Percentiles rank a stretch among this genome's conserved stretches.
These are phyloP conservation scores for Dicaeum eximium DNA, from an alignment of 2,113 vertebrate species.

Conservation along the genomic window DNA sequence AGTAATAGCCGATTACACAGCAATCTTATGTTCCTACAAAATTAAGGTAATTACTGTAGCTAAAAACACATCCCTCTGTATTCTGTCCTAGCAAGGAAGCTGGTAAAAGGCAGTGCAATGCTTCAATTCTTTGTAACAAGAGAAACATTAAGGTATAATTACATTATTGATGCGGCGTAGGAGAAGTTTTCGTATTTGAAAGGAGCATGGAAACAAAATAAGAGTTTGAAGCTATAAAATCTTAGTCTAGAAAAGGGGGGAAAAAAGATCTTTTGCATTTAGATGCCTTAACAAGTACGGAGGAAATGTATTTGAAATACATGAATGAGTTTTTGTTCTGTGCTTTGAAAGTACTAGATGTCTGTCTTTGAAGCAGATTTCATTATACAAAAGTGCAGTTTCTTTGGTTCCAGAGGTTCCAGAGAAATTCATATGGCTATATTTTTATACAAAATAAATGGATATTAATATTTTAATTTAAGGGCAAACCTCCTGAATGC, in stretches of 20 bases:
- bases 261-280: not conserved
- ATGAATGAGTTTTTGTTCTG: not conserved
- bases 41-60: slow-evolving; percentile 68
- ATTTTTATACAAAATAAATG: not conserved
- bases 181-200: slow-evolving; percentile 8
- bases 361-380: not conserved
- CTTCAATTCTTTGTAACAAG: slow-evolving; percentile 45
- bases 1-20: slow-evolving; percentile 63
- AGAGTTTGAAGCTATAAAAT: not conserved
- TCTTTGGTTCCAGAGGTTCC: not conserved
- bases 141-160: slow-evolving; percentile 49
- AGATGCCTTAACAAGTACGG: not conserved
- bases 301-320: not conserved
- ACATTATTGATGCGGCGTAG: not conserved
- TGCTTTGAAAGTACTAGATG: not conserved
- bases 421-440: not conserved
- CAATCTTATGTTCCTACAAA: slow-evolving; percentile 62
- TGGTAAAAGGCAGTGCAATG: slow-evolving; percentile 17
- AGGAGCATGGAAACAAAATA: slow-evolving; percentile 13
- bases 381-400: not conserved
- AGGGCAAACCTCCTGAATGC: not conserved
- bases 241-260: not conserved
- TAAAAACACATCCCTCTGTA: slow-evolving; percentile 58
- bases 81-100: slow-evolving; percentile 33
- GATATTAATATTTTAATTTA: not conserved